Evolutionary conservation across 2,797 vertebrate species (phyloP).

Genomic region (Spheniscus humboldti): DNA sequence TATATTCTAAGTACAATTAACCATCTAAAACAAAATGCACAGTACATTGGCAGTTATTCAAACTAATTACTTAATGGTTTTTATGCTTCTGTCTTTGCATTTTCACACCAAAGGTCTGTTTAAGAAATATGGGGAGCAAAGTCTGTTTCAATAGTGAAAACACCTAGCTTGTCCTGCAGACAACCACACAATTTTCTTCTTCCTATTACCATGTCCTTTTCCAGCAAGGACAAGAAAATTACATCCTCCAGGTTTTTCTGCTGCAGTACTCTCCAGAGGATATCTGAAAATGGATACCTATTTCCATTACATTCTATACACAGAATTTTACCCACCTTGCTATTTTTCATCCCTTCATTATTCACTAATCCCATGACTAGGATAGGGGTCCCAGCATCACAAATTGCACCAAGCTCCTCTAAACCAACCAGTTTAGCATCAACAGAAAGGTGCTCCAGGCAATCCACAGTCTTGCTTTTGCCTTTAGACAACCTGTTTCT

Average conservation of each 20-base stretch:
- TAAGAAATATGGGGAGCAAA: background rate
- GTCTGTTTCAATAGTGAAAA: background rate
- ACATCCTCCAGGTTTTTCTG: background rate
- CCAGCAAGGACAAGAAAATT: constrained; percentile 34
- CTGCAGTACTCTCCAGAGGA: background rate
- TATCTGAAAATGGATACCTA: background rate
- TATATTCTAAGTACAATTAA: background rate
- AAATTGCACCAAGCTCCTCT: background rate
- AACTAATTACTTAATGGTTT: background rate
- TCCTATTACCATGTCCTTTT: background rate
- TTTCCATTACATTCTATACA: background rate
- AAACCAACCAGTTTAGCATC: background rate
- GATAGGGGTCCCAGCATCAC: background rate
- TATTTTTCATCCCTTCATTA: background rate
- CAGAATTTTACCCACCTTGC: background rate
- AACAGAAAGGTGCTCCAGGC: background rate
- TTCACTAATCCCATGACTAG: background rate
- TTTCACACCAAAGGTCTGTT: background rate
- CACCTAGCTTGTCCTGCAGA: background rate
- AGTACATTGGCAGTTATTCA: background rate
- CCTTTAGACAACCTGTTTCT: background rate
- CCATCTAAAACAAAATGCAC: background rate
- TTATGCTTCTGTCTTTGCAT: background rate
- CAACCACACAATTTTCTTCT: background rate
- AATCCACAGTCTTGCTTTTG: background rate